Evolutionary conservation across 2,797 vertebrate genomes (phyloP), one percentile per base, ranked within the genome.

Genomic region (Caiman crocodilus): DNA sequence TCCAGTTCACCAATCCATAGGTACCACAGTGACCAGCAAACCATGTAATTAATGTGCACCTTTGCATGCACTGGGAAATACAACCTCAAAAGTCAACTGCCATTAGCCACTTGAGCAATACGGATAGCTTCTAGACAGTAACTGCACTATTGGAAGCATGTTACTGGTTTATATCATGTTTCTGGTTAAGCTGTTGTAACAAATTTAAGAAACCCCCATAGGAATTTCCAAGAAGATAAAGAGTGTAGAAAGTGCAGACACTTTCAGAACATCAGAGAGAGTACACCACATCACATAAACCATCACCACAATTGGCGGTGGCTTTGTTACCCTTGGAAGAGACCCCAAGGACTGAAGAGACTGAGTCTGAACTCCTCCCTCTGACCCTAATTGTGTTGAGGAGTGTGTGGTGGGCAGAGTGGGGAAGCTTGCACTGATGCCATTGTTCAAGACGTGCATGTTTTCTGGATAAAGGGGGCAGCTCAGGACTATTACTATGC

Each of bases 191-290:
- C 30, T 79, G 15, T 84, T 69, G 84, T 86, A 88, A 90, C 76
- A 69, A 60, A 81, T 89, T 94, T 2, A 2, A 84, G 94, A 95
- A 95, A 85, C 2, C 0, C 50, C 64, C 28, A 69, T n/a, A 87
- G 90, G 77, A 87, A 83, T 92, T 97, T 97, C 96, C 95, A 97
- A 96, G 96, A 97, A 97, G 79, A 92, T 71, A 82, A 65, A 84
- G 89, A 93, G 77, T 93, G 88, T 94, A 84, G 85, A 90, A 95
- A 94, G 76, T 89, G 78, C n/a, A 92, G 87, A 69, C 74, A 76
- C 79, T 93, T 96, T 94, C 87, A 88, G 89, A 96, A 63, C 0
- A 0, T 55, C 30, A 82, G 32, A 90, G 86, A 90, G 75, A 35
- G 77, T 87, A 91, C 30, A 89, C 96, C 96, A 97, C 96, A 97